Base-by-base conservation (phyloP, 2,888 invertebrate genomes). In the Xylocampa areola region DNA sequence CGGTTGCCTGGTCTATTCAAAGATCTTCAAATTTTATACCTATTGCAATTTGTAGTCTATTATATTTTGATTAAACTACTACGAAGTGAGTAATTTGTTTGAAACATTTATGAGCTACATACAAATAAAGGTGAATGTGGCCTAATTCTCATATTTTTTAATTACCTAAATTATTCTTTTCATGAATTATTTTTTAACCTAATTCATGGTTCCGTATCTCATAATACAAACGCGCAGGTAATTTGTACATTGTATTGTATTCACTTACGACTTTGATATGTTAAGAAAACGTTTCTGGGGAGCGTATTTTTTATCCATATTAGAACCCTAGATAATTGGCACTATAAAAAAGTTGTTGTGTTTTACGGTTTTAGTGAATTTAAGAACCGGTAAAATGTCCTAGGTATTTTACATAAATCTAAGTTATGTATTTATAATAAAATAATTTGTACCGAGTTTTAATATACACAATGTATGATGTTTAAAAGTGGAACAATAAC, bases 381-480 rank as follows among this genome's bases (percentile, higher is more conserved):
- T 35, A 6, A 16, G 2, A 59, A 33, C 23, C 1, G n/a, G 0
- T 5, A 4, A 14, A 23, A 1, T 39, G n/a, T 10, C 17, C 7
- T 40, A n/a, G n/a, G n/a, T n/a, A n/a, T 37, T n/a, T 1, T 43
- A 23, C 53, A 39, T n/a, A n/a, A 30, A 33, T 19, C 3, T 43
- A 13, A 21, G 36, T 50, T 25, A 11, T n/a, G 17, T 43, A 32
- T 27, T n/a, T 27, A 25, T 23, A 17, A 27, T 44, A 57, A 13
- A 11, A 8, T 48, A 49, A 27, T 10, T 29, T 54, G 43, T 57
- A 58, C 19, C 3, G 13, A 49, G 10, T 49, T 65, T 43, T 49
- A 17, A 33, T 58, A 58, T 48, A n/a, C n/a, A n/a, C n/a, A 65
- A 48, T 58, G 33, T 57, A 58, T 49, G 29, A 8, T 63, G 43